Evolutionary conservation across 1,140 invertebrate genomes (phyloP), one percentile per base, ranked within the genome.

Genomic region (Drosophila serrata): DNA sequence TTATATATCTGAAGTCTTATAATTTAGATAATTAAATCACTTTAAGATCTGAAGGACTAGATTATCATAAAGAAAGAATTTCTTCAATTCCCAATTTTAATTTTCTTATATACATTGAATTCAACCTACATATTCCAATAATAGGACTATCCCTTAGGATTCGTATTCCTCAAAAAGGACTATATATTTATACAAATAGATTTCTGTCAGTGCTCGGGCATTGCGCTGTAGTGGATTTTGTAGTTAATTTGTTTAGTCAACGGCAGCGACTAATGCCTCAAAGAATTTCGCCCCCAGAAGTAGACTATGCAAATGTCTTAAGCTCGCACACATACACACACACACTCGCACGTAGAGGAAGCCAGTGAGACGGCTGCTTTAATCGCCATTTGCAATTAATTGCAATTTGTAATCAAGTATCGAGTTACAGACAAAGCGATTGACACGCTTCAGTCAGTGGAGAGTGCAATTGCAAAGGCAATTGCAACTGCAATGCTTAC

Each of bases 351-450:
- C 63, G 46, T 37, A 6, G 15, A 29, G 75, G 76, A 75, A 68
- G 75, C 59, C 53, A 68, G 53, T 69, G 67, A 75, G 53, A 75
- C 64, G 58, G 58, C 73, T 84, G 81, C 86, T 63, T 78, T 90
- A 90, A 90, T 91, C 72, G 77, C 75, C 73, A 81, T 79, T 91
- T 90, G 91, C 88, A 91, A 91, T 91, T 91, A 91, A 91, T 88
- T 85, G 88, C 88, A 91, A 91, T 91, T 91, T 91, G 88, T 91
- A 91, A 84, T 91, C 84, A 81, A 90, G 88, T 84, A 85, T 91
- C 73, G 81, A 74, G 88, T 91, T 91, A 88, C 88, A 55, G 48
- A 45, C 73, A 80, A 82, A 80, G 67, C 61, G 70, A 56, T 75
- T 70, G 60, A 67, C 73, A 67, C 74, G 82, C 49, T 64, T 74